Evolutionary conservation across 2,113 vertebrate species (phyloP), one percentile per base, ranked within the genome.

Genomic region (Nematolebias whitei): DNA sequence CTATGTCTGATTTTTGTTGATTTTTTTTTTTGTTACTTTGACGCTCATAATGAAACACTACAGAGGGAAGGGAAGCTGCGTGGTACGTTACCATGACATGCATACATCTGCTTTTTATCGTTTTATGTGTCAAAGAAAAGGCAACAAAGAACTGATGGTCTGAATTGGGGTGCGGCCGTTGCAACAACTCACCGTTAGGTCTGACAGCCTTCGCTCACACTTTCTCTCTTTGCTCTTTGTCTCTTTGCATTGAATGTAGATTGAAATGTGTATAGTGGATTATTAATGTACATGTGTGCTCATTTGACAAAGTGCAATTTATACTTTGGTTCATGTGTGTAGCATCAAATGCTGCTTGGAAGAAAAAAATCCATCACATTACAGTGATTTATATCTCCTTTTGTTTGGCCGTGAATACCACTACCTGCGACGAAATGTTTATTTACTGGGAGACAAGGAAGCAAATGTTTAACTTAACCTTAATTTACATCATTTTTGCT

Each of bases 171-270:
- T 47, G 53, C 67, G 35, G 68, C 64, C 64, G 78, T 70, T 54
- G 76, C 68, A 68, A 54, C 29, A 45, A 45, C 38, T 6, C 56
- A 41, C 45, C 63, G 65, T 52, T 58, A 32, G 64, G 66, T 41
- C 70, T 47, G 43, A 63, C 67, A 52, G 77, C 81, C 59, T 74
- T 76, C 56, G 84, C 51, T 80, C 77, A 72, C 55, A 20, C 78
- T 63, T 59, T 54, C 35, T 54, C 16, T 19, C n/a, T 35, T 35
- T 35, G 32, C 43, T 83, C 56, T 80, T 44, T 81, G 47, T 65
- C 55, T 87, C 79, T 85, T 84, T 91, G 78, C 83, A 91, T 90
- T 89, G 91, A 93, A 92, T 93, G 91, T 93, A 93, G 85, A 87
- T 88, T 89, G 86, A 88, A 89, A 85, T 91, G 65, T 92, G 89